phyloP scores from a whole-genome alignment of 2,888 invertebrate genomes.

The Eristalinus sepulchralis region DNA sequence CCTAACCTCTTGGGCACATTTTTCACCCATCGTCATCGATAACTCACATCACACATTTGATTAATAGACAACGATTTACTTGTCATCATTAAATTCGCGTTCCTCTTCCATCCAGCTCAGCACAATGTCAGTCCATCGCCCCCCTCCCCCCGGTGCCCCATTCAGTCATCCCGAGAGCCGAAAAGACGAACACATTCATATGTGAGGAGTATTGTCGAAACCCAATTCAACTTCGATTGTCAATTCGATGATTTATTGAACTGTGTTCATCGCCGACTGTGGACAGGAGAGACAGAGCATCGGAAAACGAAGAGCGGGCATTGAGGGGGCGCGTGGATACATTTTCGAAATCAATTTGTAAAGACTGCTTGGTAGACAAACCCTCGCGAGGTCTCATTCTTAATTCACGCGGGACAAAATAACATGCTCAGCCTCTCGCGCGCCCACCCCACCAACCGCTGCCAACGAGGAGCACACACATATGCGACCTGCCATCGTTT shows the following conservation, averaged over 20 bases:
- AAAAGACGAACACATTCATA: background rate
- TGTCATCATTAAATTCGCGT: conserved; percentile 60
- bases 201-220: background rate
- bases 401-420: conserved; percentile 50
- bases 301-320: background rate
- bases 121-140: background rate
- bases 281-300: background rate
- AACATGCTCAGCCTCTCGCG: conserved; percentile 5
- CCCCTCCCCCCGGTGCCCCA: background rate
- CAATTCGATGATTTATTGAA: conserved; percentile 65
- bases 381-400: conserved; percentile 51
- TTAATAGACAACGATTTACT: conserved; percentile 62
- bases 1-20: background rate
- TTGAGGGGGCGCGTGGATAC: background rate
- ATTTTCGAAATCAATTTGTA: conserved; percentile 27
- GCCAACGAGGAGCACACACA: conserved; percentile 12
- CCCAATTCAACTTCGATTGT: conserved; percentile 38
- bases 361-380: conserved; percentile 52
- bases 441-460: background rate
- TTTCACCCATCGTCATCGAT: background rate
- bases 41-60: conserved; percentile 35
- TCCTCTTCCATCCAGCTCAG: conserved; percentile 23
- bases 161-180: background rate
- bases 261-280: conserved; percentile 28
- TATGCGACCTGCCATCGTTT: conserved; percentile 65